phyloP scores from a whole-genome alignment of 2,113 vertebrate genomes.

The Rafetus swinhoei region DNA sequence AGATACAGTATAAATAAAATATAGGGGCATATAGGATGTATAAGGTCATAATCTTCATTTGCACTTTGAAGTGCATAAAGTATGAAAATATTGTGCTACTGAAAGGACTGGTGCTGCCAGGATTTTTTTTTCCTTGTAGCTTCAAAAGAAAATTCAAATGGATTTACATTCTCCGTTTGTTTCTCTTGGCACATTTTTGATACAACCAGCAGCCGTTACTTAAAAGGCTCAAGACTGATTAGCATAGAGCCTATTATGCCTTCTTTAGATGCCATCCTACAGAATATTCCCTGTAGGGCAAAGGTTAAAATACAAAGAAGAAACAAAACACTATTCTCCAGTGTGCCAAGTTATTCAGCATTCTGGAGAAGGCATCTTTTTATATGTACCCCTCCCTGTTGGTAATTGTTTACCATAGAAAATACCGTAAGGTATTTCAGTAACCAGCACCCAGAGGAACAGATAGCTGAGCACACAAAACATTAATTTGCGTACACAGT shows the following conservation, averaged over 20 bases:
- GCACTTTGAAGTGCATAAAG: constrained; percentile 51
- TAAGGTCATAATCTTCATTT: constrained; percentile 60
- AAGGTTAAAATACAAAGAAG: constrained; percentile 62
- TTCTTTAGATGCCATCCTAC: constrained; percentile 57
- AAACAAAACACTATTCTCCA: constrained; percentile 39
- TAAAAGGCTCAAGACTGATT: constrained; percentile 70
- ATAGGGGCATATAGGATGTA: constrained; percentile 50
- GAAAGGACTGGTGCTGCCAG: constrained; percentile 51
- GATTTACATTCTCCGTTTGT: constrained; percentile 61
- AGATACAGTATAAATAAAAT: constrained; percentile 72
- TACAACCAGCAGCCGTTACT: constrained; percentile 69
- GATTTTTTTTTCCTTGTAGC: constrained; percentile 46
- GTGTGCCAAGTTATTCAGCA: constrained; percentile 50
- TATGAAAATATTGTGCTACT: constrained; percentile 52
- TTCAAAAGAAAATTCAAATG: constrained; percentile 76
- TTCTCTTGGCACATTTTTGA: constrained; percentile 75
- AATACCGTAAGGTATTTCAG: not conserved
- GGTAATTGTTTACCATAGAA: constrained; percentile 41
- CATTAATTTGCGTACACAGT: not conserved
- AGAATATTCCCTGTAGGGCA: constrained; percentile 67
- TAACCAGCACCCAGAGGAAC: not conserved
- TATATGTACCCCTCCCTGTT: constrained; percentile 11
- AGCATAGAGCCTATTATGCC: constrained; percentile 72
- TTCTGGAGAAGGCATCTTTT: constrained; percentile 33
- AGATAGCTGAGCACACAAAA: not conserved